A percentile compares a stretch with the other conserved stretches of the same genome.
Evolutionary conservation across 2,797 vertebrate genomes (phyloP).

Genomic region (Hydrophis major): DNA sequence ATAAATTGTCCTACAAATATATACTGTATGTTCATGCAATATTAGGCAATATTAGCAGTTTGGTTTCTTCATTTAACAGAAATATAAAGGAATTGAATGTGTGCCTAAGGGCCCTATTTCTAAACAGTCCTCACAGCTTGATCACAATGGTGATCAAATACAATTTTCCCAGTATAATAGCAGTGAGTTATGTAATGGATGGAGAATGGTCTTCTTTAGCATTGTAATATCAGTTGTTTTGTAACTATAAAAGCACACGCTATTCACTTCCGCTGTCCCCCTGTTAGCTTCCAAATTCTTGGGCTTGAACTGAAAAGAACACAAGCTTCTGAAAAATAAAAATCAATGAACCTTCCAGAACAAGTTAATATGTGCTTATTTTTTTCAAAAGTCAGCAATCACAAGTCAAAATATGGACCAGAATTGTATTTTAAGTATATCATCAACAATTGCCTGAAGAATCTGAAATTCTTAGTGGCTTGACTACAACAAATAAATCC

Average conservation of each 20-base stretch:
- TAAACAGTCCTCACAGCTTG: not conserved
- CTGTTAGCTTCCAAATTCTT: not conserved
- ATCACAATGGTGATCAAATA: not conserved
- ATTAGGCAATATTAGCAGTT: not conserved
- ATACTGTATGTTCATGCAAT: not conserved
- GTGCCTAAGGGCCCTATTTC: not conserved
- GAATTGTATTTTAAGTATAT: not conserved
- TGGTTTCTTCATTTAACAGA: not conserved
- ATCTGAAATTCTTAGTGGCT: not conserved
- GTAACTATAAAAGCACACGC: not conserved
- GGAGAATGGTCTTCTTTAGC: not conserved
- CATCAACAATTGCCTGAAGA: not conserved
- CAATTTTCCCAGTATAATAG: not conserved
- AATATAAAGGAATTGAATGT: not conserved
- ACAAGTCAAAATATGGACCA: not conserved
- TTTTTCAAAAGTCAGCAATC: not conserved
- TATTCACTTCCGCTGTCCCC: not conserved
- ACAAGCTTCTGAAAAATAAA: not conserved
- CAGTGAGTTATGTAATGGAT: not conserved
- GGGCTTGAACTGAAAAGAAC: not conserved
- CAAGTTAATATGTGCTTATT: not conserved
- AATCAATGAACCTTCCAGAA: not conserved
- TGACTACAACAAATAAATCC: not conserved
- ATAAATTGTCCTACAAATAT: not conserved
- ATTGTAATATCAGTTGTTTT: not conserved